Conservation (phyloP, 2,113 vertebrate genomes). For the Bubalus kerabau region DNA sequence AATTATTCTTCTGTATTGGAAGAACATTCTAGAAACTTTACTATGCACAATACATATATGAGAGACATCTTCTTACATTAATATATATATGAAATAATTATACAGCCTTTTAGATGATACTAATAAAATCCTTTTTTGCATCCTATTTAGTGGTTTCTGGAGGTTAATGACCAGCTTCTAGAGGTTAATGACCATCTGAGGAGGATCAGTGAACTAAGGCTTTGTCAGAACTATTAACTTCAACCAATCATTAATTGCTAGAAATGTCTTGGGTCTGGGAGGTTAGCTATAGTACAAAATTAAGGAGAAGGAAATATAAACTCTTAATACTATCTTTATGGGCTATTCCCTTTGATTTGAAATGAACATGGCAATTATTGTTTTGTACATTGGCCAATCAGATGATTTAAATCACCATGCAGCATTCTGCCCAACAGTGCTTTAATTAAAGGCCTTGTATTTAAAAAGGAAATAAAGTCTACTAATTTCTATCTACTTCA, state of each 20-base stretch:
- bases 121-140: constrained; percentile 38
- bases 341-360: constrained; percentile 60
- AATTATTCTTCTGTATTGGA: constrained; percentile 7
- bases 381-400: constrained; percentile 56
- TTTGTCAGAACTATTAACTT: constrained; percentile 70
- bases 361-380: constrained; percentile 21
- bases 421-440: constrained; percentile 7
- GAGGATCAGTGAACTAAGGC: constrained; percentile 60
- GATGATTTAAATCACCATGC: constrained; percentile 49
- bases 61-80: constrained; percentile 10
- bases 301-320: constrained; percentile 51
- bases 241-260: constrained; percentile 71
- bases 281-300: constrained; percentile 65
- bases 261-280: constrained; percentile 63
- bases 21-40: constrained; percentile 11
- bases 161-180: constrained; percentile 67
- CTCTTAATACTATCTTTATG: constrained; percentile 59
- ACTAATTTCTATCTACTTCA: not conserved
- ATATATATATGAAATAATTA: not conserved
- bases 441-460: constrained; percentile 44
- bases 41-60: not conserved
- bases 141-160: constrained; percentile 59
- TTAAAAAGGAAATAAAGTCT: constrained; percentile 21
- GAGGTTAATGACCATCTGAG: constrained; percentile 68
- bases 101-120: not conserved